Percentiles rank a stretch among this genome's conserved stretches.
phyloP scores from a whole-genome alignment of 2,113 vertebrate genomes.

The Bos indicus region DNA sequence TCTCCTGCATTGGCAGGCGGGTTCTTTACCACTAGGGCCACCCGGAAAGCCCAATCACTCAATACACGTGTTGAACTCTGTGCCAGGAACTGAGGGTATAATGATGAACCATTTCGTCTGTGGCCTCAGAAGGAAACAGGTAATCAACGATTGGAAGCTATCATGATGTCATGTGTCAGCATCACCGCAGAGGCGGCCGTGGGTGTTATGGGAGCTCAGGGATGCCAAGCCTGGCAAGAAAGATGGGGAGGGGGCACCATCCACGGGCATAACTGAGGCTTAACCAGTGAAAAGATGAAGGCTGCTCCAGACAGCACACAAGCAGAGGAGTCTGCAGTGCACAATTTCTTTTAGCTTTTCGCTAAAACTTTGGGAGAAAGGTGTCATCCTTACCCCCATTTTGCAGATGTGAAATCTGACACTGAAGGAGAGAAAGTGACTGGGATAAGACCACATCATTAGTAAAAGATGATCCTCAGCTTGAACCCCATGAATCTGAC shows the following conservation, averaged over 20 bases:
- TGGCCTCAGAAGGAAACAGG: neutral
- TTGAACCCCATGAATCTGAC: neutral
- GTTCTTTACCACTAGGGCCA: neutral
- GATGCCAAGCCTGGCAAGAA: neutral
- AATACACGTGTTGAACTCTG: neutral
- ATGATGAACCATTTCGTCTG: neutral
- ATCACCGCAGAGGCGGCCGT: accelerated
- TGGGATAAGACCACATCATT: too few species aligned
- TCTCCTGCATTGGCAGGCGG: accelerated
- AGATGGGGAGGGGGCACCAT: neutral
- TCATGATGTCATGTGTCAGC: accelerated
- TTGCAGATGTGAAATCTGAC: neutral
- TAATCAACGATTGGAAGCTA: accelerated
- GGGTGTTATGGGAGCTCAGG: neutral
- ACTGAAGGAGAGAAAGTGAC: neutral
- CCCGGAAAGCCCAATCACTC: neutral
- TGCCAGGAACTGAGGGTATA: neutral
- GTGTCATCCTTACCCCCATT: neutral
- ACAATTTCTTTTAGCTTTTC: neutral
- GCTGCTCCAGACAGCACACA: neutral
- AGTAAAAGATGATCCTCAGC: neutral
- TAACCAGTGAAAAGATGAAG: neutral
- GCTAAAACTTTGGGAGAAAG: neutral
- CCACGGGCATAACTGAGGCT: neutral
- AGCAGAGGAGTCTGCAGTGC: neutral